phyloP scores from a whole-genome alignment of 2,113 vertebrate genomes.

The Tringa solitaria region DNA sequence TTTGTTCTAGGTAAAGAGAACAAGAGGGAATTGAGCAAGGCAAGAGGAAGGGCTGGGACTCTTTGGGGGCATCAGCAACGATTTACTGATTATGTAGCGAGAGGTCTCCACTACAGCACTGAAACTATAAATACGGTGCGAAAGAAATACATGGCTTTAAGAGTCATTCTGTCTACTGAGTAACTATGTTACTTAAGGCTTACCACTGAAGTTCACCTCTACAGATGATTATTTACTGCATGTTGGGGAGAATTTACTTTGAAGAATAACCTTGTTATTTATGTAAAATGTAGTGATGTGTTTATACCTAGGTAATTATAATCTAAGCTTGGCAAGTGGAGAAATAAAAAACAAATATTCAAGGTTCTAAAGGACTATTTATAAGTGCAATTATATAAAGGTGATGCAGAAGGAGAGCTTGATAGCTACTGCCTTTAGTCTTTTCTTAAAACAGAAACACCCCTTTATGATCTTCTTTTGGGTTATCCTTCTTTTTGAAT shows the following conservation, averaged over 20 bases:
- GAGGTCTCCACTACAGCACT: neutral
- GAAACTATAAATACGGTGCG: neutral
- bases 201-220: neutral
- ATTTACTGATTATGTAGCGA: neutral
- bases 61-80: neutral
- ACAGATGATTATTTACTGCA: neutral
- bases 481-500: neutral
- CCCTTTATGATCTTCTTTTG: neutral
- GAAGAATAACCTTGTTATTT: neutral
- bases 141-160: neutral
- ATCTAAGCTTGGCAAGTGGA: neutral
- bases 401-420: neutral
- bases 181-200: neutral
- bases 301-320: neutral
- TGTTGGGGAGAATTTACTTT: neutral
- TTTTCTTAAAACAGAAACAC: neutral
- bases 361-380: neutral
- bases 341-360: neutral
- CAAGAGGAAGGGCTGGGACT: neutral
- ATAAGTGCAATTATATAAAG: neutral
- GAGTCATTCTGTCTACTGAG: neutral
- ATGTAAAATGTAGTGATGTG: neutral
- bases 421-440: neutral
- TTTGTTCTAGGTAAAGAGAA: neutral
- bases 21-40: neutral